Evolutionary conservation across 2,888 invertebrate species (phyloP).

Genomic region (Macrophya annulata): DNA sequence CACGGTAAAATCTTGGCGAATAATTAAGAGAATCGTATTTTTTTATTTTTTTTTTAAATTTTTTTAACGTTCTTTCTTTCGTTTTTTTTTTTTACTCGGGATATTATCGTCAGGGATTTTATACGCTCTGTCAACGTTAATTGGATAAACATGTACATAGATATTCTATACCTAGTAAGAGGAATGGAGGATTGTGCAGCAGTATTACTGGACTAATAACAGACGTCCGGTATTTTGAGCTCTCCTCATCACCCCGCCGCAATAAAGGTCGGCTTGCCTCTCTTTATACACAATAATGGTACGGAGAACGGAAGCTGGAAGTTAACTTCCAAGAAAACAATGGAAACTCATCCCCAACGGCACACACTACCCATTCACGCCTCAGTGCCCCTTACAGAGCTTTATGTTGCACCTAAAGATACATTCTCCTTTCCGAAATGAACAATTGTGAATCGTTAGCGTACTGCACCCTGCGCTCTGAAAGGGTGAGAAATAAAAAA

Average conservation of each 20-base stretch:
- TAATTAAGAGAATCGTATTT: not conserved
- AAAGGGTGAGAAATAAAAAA: not conserved
- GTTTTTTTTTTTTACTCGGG: not conserved
- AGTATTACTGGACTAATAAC: conserved; percentile 28
- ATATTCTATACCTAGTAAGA: not conserved
- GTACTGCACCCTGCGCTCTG: not conserved
- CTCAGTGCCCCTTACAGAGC: conserved; percentile 21
- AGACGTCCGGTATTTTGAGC: conserved; percentile 33
- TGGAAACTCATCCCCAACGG: conserved; percentile 23
- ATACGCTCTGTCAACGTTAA: not conserved
- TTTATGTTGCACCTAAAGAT: not conserved
- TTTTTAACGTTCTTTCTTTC: too few species aligned
- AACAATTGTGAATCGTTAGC: not conserved
- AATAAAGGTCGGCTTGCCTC: not conserved
- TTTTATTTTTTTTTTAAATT: not conserved
- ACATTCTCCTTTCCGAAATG: not conserved
- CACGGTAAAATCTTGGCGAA: not conserved
- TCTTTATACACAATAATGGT: not conserved
- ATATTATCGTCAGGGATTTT: not conserved
- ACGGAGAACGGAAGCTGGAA: conserved; percentile 19
- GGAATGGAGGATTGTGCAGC: conserved; percentile 9
- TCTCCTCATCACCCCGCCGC: not conserved
- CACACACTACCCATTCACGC: conserved; percentile 17
- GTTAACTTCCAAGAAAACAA: conserved; percentile 42
- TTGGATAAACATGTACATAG: not conserved